Evolutionary conservation across 2,797 vertebrate genomes (phyloP), one percentile per base, ranked within the genome.

Genomic region (Ciconia nigra): DNA sequence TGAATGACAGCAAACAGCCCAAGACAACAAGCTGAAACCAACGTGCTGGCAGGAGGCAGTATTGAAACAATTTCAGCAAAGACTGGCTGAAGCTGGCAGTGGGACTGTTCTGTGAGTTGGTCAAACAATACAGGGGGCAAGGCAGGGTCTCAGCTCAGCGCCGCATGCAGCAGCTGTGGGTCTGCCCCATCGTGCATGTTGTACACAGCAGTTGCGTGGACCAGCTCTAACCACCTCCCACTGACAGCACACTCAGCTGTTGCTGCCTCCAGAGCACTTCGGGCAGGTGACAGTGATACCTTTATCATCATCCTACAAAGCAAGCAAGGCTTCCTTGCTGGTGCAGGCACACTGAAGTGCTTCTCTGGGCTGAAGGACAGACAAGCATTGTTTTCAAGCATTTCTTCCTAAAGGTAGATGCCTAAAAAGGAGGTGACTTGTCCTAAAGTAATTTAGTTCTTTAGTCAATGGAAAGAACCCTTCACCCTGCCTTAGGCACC

Each of bases 71-170:
- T 17, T 70, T 52, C 51, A 51, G 22, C 28, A 42, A 57, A 35
- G 57, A 6, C 28, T 49, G 22, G 10, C 33, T 46, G 58, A 42
- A 33, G 39, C 29, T 31, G 78, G 41, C 31, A 26, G 47, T 35
- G n/a, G 21, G 42, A 18, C 39, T 6, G 0, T 29, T 51, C 29
- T 21, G 9, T 5, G 58, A 25, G 39, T 42, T 2, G 2, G 17
- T 28, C 63, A 61, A 33, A 19, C 29, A 59, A 21, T 8, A 59
- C 25, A 29, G 39, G 29, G 10, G 35, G 13, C 1, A 7, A 17
- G 26, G 35, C 26, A 37, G 41, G 35, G 25, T 33, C 35, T 61
- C 25, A 26, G 9, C 16, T 15, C 39, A 25, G 51, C 19, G 2
- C 10, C 3, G 4, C 2, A 2, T 3, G 7, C 33, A 22, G 35